Base-by-base conservation (phyloP, 2,888 invertebrate species). In the Scaptomyza cyrtandrae region DNA sequence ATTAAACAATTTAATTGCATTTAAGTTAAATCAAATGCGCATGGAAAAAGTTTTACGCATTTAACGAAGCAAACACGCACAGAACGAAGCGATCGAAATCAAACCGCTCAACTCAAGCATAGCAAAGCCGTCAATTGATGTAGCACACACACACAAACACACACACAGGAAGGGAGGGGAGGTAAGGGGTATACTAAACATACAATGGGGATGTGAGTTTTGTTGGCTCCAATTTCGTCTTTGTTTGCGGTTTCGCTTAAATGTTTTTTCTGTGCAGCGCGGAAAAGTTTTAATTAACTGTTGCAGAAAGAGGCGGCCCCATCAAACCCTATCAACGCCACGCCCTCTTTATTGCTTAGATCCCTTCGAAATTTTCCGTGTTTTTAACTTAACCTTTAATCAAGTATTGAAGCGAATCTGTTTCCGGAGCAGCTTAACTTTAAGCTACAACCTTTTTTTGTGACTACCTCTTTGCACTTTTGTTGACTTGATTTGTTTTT, bases 281-380 rank as follows among this genome's bases (percentile, higher is more conserved):
- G 66, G 71, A 88, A 86, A 86, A 89, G 69, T 86, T 86, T 86
- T 86, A 86, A 86, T 86, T 86, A 89, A 86, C 89, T 89, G 85
- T 75, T 83, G 78, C 81, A 71, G 63, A 61, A 66, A 50, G 64
- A 62, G 44, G 41, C 10, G n/a, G 16, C 10, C 16, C 5, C 24
- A 24, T 24, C 24, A 24, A 24, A 24, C 24, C 24, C 24, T 24
- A 24, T 60, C 45, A 71, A 61, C 53, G 62, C 46, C 75, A 61
- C 53, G 53, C 49, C 41, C 29, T 1, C 35, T n/a, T n/a, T 2
- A 7, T 7, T 0, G 2, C 1, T n/a, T 37, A 1, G 13, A 9
- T 27, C 6, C 14, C 9, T 5, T 37, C 14, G 19, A 13, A 37
- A 37, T 37, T 50, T 44, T 13, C 27, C 11, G 44, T 31, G 27